Percentiles rank a stretch among this genome's conserved stretches.
Evolutionary conservation across 2,888 invertebrate genomes (phyloP).

Genomic region (Branchipolynoe longqiensis): DNA sequence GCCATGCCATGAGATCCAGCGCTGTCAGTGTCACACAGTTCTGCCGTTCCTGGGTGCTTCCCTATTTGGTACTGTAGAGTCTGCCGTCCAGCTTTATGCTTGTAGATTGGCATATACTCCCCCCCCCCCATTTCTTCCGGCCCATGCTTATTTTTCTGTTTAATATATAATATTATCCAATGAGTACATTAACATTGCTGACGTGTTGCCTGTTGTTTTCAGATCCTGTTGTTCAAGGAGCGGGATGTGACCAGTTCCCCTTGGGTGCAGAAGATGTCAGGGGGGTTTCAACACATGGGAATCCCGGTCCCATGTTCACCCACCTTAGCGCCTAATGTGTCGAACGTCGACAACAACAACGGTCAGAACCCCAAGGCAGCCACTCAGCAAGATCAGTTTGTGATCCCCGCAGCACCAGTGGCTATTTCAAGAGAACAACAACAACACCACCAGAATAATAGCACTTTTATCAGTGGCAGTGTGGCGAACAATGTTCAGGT

Average conservation of each 20-base stretch:
- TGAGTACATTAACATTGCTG: no score
- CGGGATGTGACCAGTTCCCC: conserved; percentile 60
- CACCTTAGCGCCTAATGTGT: conserved; percentile 44
- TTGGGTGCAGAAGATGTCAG: conserved; percentile 58
- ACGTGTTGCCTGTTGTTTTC: background rate
- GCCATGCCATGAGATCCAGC: no score
- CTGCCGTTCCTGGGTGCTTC: no score
- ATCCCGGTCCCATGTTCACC: conserved; percentile 55
- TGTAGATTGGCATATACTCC: no score
- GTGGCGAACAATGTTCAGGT: conserved; percentile 13
- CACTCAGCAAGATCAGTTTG: background rate
- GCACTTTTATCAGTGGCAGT: background rate
- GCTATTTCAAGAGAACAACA: conserved; percentile 20
- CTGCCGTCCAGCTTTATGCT: no score
- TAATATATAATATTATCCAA: no score
- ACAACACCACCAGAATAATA: conserved; percentile 10
- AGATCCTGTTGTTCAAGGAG: conserved; percentile 61
- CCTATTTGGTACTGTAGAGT: no score
- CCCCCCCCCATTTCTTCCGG: no score
- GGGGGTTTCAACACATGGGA: conserved; percentile 58
- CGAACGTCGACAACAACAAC: conserved; percentile 53
- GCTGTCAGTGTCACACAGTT: no score
- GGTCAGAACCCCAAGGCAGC: conserved; percentile 11
- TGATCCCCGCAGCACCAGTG: conserved; percentile 47
- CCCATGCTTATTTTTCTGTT: no score